Evolutionary conservation across 2,113 vertebrate species (phyloP).

Genomic region (Aix galericulata): DNA sequence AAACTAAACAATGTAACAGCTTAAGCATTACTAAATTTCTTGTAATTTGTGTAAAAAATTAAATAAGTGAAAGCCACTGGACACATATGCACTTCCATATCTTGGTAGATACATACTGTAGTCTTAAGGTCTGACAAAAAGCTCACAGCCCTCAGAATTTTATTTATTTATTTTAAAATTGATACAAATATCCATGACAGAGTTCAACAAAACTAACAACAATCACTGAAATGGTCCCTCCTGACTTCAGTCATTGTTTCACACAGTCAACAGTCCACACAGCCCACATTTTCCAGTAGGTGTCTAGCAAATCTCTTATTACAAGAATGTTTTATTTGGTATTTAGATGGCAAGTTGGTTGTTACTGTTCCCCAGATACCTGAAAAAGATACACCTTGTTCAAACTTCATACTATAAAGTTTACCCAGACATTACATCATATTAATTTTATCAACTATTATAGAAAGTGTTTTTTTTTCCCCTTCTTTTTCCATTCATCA

Average conservation of each 20-base stretch:
- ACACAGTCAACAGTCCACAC: neutral
- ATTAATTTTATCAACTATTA: neutral
- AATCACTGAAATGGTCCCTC: neutral
- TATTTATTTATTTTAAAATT: neutral
- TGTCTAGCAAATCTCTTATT: neutral
- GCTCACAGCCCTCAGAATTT: neutral
- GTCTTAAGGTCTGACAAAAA: neutral
- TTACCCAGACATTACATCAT: neutral
- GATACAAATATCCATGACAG: neutral
- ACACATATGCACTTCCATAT: neutral
- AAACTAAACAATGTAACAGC: neutral
- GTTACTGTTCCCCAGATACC: too few species aligned
- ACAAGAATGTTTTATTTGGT: neutral
- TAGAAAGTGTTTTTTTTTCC: neutral
- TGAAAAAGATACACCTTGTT: neutral
- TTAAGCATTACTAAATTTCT: neutral
- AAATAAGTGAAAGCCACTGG: neutral
- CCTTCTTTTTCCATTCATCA: neutral
- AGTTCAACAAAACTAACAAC: neutral
- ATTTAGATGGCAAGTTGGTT: neutral
- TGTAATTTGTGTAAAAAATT: neutral
- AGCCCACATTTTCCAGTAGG: accelerated
- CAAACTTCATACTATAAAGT: neutral
- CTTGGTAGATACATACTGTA: neutral
- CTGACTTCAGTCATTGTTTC: neutral